Percentiles rank a stretch among this genome's conserved stretches.
Evolutionary conservation across 2,113 vertebrate species (phyloP).

Genomic region (Python bivittatus): DNA sequence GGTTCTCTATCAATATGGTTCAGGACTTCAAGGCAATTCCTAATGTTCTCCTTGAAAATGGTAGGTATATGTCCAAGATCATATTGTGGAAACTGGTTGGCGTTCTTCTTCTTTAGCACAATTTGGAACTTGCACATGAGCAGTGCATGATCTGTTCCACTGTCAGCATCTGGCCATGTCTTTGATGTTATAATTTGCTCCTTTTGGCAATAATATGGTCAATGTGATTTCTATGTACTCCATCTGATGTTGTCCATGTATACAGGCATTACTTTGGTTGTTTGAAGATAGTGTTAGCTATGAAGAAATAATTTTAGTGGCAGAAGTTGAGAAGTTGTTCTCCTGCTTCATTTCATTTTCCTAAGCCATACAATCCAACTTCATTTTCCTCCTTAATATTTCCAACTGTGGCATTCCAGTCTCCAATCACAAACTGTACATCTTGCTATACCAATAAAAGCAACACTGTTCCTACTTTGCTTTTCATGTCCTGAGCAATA

Average conservation of each 20-base stretch:
- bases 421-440: neutral
- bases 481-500: neutral
- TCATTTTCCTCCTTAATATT: neutral
- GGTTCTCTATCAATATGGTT: neutral
- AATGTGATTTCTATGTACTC: neutral
- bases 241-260: neutral
- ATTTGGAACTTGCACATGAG: neutral
- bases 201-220: neutral
- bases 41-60: neutral
- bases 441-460: neutral
- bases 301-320: neutral
- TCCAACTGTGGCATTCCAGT: neutral
- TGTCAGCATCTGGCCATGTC: neutral
- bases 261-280: neutral
- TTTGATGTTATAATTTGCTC: neutral
- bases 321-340: neutral
- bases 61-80: neutral
- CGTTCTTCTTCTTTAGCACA: neutral
- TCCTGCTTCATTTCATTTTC: neutral
- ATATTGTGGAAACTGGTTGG: neutral
- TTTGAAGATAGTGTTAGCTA: neutral
- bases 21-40: neutral
- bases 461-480: neutral
- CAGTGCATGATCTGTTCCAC: neutral
- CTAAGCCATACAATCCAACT: too few relatives aligned